Conservation (phyloP, 2,113 vertebrate species). For the Grammatotria lemairii region DNA sequence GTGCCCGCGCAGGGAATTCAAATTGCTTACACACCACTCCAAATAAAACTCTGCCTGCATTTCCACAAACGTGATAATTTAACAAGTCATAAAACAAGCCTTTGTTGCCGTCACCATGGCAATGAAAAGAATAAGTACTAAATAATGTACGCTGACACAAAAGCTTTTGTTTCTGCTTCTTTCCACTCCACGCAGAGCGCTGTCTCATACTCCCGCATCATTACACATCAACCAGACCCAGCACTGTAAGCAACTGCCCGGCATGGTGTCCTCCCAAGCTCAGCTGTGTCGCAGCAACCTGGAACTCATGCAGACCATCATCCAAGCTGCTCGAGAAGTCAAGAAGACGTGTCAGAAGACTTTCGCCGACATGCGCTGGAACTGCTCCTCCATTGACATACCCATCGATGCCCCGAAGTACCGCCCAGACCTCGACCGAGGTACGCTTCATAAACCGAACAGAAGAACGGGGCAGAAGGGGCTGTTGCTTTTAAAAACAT, state of each 20-base stretch:
- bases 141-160: neutral
- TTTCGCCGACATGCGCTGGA: constrained; percentile 95
- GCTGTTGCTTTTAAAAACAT: neutral
- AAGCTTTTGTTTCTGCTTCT: neutral
- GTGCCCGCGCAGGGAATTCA: neutral
- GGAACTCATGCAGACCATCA: constrained; percentile 94
- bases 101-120: neutral
- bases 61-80: neutral
- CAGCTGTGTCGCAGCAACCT: constrained; percentile 95
- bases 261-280: constrained; percentile 89
- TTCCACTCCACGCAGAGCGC: constrained; percentile 66
- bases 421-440: constrained; percentile 92
- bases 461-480: neutral
- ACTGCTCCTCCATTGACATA: constrained; percentile 92
- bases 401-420: constrained; percentile 82
- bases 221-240: constrained; percentile 91
- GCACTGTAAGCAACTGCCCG: constrained; percentile 91
- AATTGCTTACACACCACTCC: neutral
- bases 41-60: neutral
- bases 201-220: constrained; percentile 79
- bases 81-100: neutral
- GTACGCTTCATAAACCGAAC: constrained; percentile 57
- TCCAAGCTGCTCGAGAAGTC: constrained; percentile 87
- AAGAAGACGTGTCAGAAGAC: constrained; percentile 92
- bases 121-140: neutral